Evolutionary conservation across 2,797 vertebrate species (phyloP), one percentile per base, ranked within the genome.

Genomic region (Falco rusticolus): DNA sequence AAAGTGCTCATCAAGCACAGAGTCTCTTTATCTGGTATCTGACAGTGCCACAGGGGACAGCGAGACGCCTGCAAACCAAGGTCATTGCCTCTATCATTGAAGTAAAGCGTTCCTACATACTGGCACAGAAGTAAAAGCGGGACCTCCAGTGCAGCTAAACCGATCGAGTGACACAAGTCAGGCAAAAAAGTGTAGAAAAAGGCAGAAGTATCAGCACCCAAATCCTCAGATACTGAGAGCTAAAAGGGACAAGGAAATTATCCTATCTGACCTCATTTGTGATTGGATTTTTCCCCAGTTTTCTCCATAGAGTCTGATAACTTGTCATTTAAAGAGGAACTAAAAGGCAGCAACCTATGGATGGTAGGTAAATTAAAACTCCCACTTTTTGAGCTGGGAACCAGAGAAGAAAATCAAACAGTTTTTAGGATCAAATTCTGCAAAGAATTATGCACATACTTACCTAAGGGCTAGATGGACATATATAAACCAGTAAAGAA

Each of bases 41-140:
- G 78, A 66, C 74, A 66, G 77, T 80, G 93, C 93, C 89, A 48
- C 84, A 7, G 89, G 94, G 92, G 78, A 95, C 84, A 87, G 66
- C 0, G 4, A 77, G 90, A 53, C n/a, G 81, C 57, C 75, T 83
- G 87, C 89, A 93, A 63, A 56, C 34, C 95, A 97, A 94, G 95
- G 95, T 95, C 87, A 13, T 24, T 45, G 41, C 45, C 59, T 89
- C 48, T 37, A 31, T 56, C 89, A 89, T 69, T 69, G 94, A 85
- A 90, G 50, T 16, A 51, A 68, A 18, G 31, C 66, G 16, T 71
- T 54, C 24, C 65, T 77, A 6, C 37, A 16, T 3, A 5, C 31
- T 10, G 41, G 53, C 68, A 63, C 28, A 22, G 75, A 74, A 51
- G 63, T 16, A 16, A 71, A 66, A 82, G 69, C 22, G 26, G 70